phyloP scores from a whole-genome alignment of 2,797 vertebrate species.

The Enteromius afrohamiltoni region DNA sequence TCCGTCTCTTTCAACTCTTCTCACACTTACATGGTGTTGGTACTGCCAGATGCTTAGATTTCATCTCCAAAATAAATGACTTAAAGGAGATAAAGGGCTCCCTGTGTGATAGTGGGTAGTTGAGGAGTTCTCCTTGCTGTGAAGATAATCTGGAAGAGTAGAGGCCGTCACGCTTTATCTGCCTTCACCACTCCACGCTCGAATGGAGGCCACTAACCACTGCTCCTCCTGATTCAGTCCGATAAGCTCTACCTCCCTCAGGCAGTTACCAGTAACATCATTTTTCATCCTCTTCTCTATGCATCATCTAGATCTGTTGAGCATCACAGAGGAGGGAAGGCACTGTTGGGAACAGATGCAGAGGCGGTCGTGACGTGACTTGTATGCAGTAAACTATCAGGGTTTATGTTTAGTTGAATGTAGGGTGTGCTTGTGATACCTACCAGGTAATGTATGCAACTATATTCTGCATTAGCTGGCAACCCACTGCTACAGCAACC shows the following conservation, averaged over 20 bases:
- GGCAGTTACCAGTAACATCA: slow-evolving; percentile 35
- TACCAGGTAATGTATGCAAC: neutral
- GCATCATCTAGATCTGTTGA: slow-evolving; percentile 39
- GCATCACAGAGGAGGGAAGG: slow-evolving; percentile 20
- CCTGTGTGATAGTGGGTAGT: slow-evolving; percentile 52
- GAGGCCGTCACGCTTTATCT: slow-evolving; percentile 71
- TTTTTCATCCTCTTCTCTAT: slow-evolving; percentile 44
- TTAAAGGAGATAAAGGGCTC: slow-evolving; percentile 71
- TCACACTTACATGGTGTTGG: slow-evolving; percentile 62
- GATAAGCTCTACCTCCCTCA: slow-evolving; percentile 63
- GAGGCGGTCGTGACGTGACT: neutral
- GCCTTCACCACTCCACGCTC: slow-evolving; percentile 69
- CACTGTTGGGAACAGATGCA: slow-evolving; percentile 20
- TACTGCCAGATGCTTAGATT: slow-evolving; percentile 68
- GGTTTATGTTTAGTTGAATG: slow-evolving; percentile 23
- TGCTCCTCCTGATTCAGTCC: slow-evolving; percentile 64
- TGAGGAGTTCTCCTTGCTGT: slow-evolving; percentile 62
- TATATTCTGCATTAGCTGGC: slow-evolving; percentile 16
- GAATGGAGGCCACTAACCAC: slow-evolving; percentile 68
- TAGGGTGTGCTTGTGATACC: neutral
- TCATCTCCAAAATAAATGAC: slow-evolving; percentile 75
- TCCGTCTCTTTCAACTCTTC: slow-evolving; percentile 26
- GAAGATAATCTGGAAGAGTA: slow-evolving; percentile 72
- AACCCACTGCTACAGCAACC: neutral
- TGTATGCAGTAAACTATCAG: neutral